Conservation (phyloP, 1,140 invertebrate genomes). For the Pseudomyrmex gracilis region DNA sequence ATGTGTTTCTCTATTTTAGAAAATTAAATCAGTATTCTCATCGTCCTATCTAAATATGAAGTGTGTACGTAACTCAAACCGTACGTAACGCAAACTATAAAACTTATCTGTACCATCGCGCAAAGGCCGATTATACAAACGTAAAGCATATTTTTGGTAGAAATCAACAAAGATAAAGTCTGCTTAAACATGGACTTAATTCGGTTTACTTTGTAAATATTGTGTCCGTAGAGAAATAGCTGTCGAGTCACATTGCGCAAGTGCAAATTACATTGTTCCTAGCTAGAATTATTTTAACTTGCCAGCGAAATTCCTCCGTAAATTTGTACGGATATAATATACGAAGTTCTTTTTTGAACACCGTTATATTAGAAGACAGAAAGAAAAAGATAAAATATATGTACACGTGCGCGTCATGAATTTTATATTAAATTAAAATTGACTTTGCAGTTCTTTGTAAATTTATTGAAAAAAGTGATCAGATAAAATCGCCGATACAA, state of each 20-base stretch:
- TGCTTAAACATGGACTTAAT: not conserved
- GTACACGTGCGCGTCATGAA: too few species aligned
- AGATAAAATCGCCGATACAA: not conserved
- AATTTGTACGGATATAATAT: not conserved
- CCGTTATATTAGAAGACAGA: too few species aligned
- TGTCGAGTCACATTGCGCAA: constrained; percentile 4
- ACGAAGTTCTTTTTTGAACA: not conserved
- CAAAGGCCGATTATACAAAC: constrained; percentile 25
- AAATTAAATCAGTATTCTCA: not conserved
- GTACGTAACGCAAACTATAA: not conserved
- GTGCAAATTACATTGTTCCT: constrained; percentile 1
- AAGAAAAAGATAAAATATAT: too few species aligned
- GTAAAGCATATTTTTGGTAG: constrained; percentile 5
- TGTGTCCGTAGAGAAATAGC: not conserved
- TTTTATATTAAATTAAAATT: not conserved
- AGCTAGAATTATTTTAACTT: constrained; percentile 15
- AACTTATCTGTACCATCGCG: constrained; percentile 4
- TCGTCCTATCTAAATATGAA: not conserved
- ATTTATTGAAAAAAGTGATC: not conserved
- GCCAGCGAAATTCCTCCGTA: not conserved
- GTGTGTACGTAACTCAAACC: not conserved
- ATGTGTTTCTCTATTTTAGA: not conserved
- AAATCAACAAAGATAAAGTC: constrained; percentile 21
- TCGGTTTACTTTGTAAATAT: constrained; percentile 33
- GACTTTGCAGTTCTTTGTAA: not conserved